phyloP scores from a whole-genome alignment of 2,888 invertebrate species.

The Andricus quercusramuli region DNA sequence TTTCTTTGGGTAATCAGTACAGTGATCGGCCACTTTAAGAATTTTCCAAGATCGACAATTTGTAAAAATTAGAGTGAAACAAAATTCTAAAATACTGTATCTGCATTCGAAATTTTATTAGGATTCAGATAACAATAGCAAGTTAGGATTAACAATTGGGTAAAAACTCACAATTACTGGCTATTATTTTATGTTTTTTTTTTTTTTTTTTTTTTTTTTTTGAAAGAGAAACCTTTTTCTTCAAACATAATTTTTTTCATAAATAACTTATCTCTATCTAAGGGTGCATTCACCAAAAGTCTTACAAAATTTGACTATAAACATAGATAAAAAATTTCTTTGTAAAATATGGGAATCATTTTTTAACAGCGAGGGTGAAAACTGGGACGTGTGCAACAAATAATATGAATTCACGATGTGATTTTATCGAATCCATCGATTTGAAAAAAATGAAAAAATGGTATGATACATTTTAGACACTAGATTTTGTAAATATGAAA shows the following conservation, averaged over 20 bases:
- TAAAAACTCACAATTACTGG: no score
- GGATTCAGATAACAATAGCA: no score
- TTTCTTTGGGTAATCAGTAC: neutral
- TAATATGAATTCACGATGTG: neutral
- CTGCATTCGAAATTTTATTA: no score
- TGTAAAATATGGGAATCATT: neutral
- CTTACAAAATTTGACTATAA: neutral
- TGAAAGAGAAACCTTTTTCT: neutral
- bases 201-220: no score
- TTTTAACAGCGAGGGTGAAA: neutral
- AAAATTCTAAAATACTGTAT: no score
- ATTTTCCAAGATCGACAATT: no score
- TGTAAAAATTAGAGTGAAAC: no score
- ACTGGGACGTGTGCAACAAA: neutral
- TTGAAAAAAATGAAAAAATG: neutral
- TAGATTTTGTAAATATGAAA: neutral
- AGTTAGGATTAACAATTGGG: no score
- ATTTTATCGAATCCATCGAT: neutral
- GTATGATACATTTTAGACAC: neutral
- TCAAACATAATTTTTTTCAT: neutral
- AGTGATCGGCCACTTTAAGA: no score
- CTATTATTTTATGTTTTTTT: no score
- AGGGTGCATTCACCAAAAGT: neutral
- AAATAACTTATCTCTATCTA: neutral
- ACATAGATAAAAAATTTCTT: neutral